Evolutionary conservation across 1,140 invertebrate genomes (phyloP).

Genomic region (Eciton burchellii): DNA sequence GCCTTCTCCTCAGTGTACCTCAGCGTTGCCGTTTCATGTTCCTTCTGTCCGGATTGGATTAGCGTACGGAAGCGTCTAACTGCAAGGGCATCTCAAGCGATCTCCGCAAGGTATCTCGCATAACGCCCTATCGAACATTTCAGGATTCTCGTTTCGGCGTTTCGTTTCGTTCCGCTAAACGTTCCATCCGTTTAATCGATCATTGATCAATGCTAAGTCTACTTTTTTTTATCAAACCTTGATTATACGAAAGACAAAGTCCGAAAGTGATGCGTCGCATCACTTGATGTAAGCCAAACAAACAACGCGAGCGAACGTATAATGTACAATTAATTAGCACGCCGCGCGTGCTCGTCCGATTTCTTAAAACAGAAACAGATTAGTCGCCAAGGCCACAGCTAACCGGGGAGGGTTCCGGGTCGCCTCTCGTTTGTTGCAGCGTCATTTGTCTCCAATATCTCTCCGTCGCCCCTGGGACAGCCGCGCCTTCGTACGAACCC

Average conservation of each 20-base stretch:
- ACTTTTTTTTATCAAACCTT: background rate
- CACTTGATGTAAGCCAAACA: slow-evolving; percentile 6
- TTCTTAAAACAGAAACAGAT: slow-evolving; percentile 58
- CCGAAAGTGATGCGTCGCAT: background rate
- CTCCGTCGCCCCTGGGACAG: slow-evolving; percentile 71
- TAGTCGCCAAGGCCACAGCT: slow-evolving; percentile 58
- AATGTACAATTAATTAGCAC: slow-evolving; percentile 10
- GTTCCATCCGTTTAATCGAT: background rate
- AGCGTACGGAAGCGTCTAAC: background rate
- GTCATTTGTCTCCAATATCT: slow-evolving; percentile 86
- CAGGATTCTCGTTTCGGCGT: background rate
- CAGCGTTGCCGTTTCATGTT: slow-evolving; percentile 10
- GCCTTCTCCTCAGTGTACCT: background rate
- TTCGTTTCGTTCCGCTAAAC: background rate
- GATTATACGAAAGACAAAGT: background rate
- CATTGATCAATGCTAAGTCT: background rate
- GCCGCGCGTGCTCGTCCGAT: slow-evolving; percentile 33
- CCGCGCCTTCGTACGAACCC: slow-evolving; percentile 66
- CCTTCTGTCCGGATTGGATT: slow-evolving; percentile 5
- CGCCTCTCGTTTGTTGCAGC: slow-evolving; percentile 81
- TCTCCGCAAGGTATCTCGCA: background rate
- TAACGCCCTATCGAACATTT: background rate
- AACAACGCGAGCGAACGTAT: background rate
- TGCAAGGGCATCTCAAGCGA: background rate
- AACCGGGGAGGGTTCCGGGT: slow-evolving; percentile 52